A percentile compares a stretch with the other conserved stretches of the same genome.
Evolutionary conservation across 1,140 invertebrate species (phyloP).

Genomic region (Aporrectodea caliginosa): DNA sequence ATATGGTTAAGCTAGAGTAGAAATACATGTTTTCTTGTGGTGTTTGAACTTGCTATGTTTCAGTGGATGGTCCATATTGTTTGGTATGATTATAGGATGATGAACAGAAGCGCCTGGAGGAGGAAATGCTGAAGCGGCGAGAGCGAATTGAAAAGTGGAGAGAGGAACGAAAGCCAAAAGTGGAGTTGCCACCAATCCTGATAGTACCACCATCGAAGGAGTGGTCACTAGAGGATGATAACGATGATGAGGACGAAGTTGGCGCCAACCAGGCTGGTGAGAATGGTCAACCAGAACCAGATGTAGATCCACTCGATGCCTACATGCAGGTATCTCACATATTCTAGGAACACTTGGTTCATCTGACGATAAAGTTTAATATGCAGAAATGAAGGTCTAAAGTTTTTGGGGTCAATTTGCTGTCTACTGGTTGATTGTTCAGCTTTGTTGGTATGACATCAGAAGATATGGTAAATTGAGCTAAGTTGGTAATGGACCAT

Average conservation of each 20-base stretch:
- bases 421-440: conserved; percentile 8
- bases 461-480: neutral
- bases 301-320: conserved; percentile 92
- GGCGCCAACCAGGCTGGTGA: conserved; percentile 36
- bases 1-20: neutral
- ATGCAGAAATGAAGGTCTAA: no score
- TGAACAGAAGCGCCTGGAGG: conserved; percentile 73
- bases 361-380: no score
- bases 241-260: conserved; percentile 54
- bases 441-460: neutral
- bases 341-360: no score
- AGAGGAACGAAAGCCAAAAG: conserved; percentile 68
- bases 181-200: conserved; percentile 37
- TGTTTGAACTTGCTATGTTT: neutral
- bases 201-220: conserved; percentile 57
- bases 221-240: conserved; percentile 73
- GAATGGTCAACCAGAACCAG: conserved; percentile 59
- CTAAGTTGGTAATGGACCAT: no score
- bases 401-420: neutral
- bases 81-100: conserved; percentile 54
- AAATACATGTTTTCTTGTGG: conserved; percentile 6
- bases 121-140: conserved; percentile 92
- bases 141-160: conserved; percentile 91
- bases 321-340: conserved; percentile 76
- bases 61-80: no score